Percentiles rank a stretch among this genome's conserved stretches.
Conservation (phyloP, 2,113 vertebrate species). For the Pelusios castaneus region DNA sequence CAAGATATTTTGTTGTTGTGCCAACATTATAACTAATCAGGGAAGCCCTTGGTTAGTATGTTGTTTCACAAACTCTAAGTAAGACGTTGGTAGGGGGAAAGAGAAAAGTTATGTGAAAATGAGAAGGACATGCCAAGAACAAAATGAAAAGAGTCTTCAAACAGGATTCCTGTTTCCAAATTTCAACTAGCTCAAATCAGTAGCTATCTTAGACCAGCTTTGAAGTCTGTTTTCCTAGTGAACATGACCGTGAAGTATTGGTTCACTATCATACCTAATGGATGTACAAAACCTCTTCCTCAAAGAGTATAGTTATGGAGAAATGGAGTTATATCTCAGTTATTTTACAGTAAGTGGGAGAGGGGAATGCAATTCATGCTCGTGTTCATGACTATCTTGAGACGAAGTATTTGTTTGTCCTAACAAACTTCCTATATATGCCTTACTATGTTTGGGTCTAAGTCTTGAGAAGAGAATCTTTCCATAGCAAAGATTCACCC, state of each 20-base stretch:
- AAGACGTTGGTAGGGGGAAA: background rate
- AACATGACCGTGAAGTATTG: conserved; percentile 44
- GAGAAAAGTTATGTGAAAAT: background rate
- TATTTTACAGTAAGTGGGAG: conserved; percentile 37
- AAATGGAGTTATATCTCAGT: conserved; percentile 19
- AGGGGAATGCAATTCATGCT: background rate
- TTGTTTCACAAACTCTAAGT: conserved; percentile 44
- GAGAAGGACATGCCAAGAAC: conserved; percentile 31
- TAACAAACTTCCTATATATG: conserved; percentile 49
- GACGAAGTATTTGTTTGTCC: conserved; percentile 50
- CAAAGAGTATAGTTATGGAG: conserved; percentile 9
- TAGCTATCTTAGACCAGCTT: conserved; percentile 66
- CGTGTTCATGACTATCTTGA: conserved; percentile 44
- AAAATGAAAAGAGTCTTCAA: conserved; percentile 57
- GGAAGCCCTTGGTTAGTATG: conserved; percentile 26
- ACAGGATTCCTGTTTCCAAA: conserved; percentile 31
- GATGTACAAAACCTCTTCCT: conserved; percentile 3
- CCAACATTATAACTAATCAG: background rate
- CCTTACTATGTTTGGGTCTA: conserved; percentile 46
- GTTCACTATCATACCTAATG: conserved; percentile 11
- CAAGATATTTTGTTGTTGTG: conserved; percentile 28
- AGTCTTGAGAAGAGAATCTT: conserved; percentile 47
- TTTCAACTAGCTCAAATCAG: conserved; percentile 47
- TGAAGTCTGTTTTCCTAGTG: conserved; percentile 45
- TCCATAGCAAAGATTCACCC: conserved; percentile 49